Conservation (phyloP, 2,113 vertebrate species). For the Anas platyrhynchos region DNA sequence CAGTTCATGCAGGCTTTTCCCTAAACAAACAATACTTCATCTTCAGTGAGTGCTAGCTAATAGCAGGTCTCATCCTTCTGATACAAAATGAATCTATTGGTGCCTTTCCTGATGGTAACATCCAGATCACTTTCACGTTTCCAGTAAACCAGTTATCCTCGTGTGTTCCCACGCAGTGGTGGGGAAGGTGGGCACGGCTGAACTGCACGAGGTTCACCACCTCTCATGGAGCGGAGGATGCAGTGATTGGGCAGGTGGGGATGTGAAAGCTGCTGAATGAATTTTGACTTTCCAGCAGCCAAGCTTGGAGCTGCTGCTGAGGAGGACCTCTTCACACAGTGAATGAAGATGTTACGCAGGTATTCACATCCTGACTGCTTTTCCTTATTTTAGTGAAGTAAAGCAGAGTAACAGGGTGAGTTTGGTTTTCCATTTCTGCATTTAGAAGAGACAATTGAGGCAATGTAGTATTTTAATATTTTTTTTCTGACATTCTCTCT, state of each 20-base stretch:
- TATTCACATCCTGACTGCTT: accelerated
- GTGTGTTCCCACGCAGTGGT: not conserved
- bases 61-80: not conserved
- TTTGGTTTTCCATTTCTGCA: not conserved
- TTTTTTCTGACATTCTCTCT: not conserved
- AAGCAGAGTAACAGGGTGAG: not conserved
- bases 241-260: accelerated
- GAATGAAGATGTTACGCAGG: accelerated
- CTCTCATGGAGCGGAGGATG: not conserved
- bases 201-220: not conserved
- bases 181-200: not conserved
- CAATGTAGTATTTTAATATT: not conserved
- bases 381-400: not conserved
- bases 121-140: not conserved
- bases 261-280: accelerated
- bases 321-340: accelerated
- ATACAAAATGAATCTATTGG: not conserved
- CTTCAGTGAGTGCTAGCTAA: not conserved
- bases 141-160: not conserved
- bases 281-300: no score
- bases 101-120: not conserved
- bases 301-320: not conserved
- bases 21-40: not conserved
- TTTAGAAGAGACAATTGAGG: not conserved
- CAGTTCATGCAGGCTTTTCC: not conserved